Evolutionary conservation across 2,888 invertebrate genomes (phyloP).

Genomic region (Euzetes globulus): DNA sequence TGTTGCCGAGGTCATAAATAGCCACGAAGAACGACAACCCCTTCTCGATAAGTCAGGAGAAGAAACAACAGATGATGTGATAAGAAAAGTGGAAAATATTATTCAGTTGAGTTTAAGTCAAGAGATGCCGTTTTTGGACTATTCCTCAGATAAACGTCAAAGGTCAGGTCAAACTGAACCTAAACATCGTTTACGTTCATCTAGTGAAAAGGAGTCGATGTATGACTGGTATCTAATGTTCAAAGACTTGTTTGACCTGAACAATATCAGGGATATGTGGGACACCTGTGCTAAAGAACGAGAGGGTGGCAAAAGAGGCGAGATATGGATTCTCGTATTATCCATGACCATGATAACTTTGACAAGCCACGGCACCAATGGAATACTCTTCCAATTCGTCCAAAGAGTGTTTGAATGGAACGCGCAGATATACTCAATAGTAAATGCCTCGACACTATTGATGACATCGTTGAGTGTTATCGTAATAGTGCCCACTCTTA

Average conservation of each 20-base stretch:
- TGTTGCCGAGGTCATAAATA: neutral
- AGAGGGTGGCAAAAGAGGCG: neutral
- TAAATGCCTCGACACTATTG: slow-evolving; percentile 1
- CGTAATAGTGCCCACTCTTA: slow-evolving; percentile 11
- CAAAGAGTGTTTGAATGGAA: slow-evolving; percentile 30
- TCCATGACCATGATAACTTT: slow-evolving; percentile 15
- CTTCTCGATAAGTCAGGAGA: neutral
- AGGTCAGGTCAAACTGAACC: neutral
- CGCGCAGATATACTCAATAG: neutral
- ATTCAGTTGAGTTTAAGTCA: neutral
- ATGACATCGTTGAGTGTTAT: slow-evolving; percentile 20
- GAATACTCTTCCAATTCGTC: slow-evolving; percentile 28
- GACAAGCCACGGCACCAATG: neutral
- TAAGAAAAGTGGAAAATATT: neutral
- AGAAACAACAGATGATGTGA: neutral
- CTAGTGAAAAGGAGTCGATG: no score
- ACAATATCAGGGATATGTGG: neutral
- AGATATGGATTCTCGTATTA: slow-evolving; percentile 30
- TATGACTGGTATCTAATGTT: neutral
- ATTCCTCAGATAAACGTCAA: neutral
- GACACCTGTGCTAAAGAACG: neutral
- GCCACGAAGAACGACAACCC: slow-evolving; percentile 2
- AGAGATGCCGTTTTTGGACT: no score
- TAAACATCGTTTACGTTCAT: no score
- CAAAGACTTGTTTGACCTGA: slow-evolving; percentile 6